A percentile compares a stretch with the other conserved stretches of the same genome.
Conservation (phyloP, 2,888 invertebrate species). For the Onchidella celtica region DNA sequence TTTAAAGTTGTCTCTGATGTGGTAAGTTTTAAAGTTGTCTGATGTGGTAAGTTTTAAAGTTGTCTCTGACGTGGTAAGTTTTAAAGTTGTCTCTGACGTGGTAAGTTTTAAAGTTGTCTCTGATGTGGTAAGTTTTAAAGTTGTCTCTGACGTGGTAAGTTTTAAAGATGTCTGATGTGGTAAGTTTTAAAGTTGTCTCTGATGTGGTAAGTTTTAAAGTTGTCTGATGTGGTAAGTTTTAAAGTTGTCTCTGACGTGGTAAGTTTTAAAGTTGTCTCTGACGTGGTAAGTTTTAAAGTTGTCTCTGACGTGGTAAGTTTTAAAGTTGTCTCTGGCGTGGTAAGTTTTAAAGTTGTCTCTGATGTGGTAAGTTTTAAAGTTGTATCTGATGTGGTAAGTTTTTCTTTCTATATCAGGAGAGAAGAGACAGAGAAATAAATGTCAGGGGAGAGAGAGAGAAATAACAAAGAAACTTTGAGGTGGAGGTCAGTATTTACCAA, state of each 20-base stretch:
- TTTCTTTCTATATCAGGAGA: too few relatives aligned
- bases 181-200: too few relatives aligned
- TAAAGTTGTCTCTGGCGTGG: background rate
- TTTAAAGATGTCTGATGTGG: too few relatives aligned
- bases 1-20: too few relatives aligned
- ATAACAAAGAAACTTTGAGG: too few relatives aligned
- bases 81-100: background rate
- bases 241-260: background rate
- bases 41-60: too few relatives aligned
- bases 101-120: background rate
- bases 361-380: background rate
- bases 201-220: too few relatives aligned
- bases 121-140: background rate
- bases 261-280: background rate
- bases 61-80: background rate
- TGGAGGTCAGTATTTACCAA: too few relatives aligned
- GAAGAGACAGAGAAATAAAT: too few relatives aligned
- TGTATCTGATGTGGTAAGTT: background rate
- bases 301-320: background rate
- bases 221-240: too few relatives aligned
- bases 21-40: too few relatives aligned
- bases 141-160: background rate
- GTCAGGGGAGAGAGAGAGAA: too few relatives aligned
- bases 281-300: background rate
- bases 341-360: background rate